Evolutionary conservation across 2,888 invertebrate genomes (phyloP).

Genomic region (Archips crataeganus): DNA sequence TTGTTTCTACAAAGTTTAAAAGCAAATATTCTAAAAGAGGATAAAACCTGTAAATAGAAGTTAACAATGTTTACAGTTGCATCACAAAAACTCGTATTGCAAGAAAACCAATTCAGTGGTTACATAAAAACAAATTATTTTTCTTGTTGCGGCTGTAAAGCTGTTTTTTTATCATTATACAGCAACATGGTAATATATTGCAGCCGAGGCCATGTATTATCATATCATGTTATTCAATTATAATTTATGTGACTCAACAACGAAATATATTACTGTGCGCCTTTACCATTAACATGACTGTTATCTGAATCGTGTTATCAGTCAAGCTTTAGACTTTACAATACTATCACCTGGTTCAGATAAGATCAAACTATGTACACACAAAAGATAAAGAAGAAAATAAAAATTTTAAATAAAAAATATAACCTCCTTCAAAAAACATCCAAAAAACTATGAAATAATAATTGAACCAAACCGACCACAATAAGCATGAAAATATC

Average conservation of each 20-base stretch:
- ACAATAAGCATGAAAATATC: no score
- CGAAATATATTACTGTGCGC: constrained; percentile 16
- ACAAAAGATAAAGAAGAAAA: no score
- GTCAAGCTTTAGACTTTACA: constrained; percentile 22
- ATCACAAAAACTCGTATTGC: background rate
- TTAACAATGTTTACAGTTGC: background rate
- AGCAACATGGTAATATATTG: constrained; percentile 3
- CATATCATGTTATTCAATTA: constrained; percentile 11
- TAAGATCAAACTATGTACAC: constrained; percentile 14
- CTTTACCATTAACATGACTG: background rate
- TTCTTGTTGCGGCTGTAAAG: background rate
- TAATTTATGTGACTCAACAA: constrained; percentile 23
- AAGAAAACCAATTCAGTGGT: constrained; percentile 2
- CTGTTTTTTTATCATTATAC: background rate
- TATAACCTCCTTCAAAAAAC: no score
- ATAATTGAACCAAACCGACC: no score
- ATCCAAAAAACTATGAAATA: no score
- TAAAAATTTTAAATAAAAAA: no score
- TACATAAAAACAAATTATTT: background rate
- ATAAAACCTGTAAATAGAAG: background rate
- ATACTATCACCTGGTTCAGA: constrained; percentile 26
- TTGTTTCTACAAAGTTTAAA: background rate
- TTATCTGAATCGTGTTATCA: constrained; percentile 29
- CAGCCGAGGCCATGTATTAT: background rate
- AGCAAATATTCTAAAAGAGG: background rate